Evolutionary conservation across 2,113 vertebrate species (phyloP).

Genomic region (Collichthys lucidus): DNA sequence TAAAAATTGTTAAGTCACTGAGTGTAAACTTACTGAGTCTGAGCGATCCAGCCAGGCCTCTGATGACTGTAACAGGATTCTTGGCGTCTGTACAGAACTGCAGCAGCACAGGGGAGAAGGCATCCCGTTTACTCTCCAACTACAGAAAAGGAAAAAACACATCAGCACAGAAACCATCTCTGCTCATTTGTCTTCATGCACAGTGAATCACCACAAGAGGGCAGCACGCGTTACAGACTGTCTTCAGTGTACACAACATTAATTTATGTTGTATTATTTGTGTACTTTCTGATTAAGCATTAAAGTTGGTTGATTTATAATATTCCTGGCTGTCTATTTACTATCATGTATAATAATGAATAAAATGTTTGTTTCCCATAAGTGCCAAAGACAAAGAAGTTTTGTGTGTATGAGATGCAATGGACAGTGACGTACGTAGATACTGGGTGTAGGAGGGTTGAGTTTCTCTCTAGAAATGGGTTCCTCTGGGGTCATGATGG

Average conservation of each 20-base stretch:
- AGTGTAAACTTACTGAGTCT: conserved; percentile 86
- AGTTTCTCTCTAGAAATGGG: conserved; percentile 89
- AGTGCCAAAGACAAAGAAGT: background rate
- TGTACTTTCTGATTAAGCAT: background rate
- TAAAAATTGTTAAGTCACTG: too few relatives aligned
- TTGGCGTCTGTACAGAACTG: conserved; percentile 94
- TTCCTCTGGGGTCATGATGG: conserved; percentile 81
- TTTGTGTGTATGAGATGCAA: background rate
- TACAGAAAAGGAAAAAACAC: conserved; percentile 61
- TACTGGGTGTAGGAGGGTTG: conserved; percentile 93
- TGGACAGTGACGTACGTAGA: conserved; percentile 86
- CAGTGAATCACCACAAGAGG: conserved; percentile 47
- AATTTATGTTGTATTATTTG: background rate
- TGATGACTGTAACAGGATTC: conserved; percentile 93
- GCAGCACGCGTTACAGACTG: conserved; percentile 18
- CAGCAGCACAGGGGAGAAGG: conserved; percentile 91
- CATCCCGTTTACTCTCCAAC: conserved; percentile 94
- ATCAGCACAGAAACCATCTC: background rate
- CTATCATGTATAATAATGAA: background rate
- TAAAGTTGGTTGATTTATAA: background rate
- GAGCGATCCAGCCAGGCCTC: conserved; percentile 91
- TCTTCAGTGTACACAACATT: background rate
- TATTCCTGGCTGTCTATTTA: background rate
- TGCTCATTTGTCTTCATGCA: background rate
- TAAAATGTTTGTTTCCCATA: too few relatives aligned